A percentile compares a stretch with the other conserved stretches of the same genome.
Evolutionary conservation across 2,888 invertebrate genomes (phyloP).

Genomic region (Spilarctia lutea): DNA sequence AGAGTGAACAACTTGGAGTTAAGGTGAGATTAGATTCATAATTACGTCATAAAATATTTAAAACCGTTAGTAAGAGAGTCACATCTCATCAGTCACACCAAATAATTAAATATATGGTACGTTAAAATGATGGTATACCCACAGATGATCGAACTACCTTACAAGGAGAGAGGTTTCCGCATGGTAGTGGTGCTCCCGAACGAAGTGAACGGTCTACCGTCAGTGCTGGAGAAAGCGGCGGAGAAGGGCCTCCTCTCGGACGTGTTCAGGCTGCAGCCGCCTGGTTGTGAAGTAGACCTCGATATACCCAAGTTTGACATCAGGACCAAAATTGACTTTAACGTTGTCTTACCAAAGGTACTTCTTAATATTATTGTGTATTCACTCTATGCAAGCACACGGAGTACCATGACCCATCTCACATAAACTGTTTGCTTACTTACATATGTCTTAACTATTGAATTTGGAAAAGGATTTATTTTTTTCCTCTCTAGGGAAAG

Average conservation of each 20-base stretch:
- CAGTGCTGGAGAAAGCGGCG: constrained; percentile 60
- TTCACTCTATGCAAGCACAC: neutral
- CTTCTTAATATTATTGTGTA: neutral
- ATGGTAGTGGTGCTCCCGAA: constrained; percentile 69
- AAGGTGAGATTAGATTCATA: constrained; percentile 43
- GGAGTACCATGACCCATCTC: neutral
- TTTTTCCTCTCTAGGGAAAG: no score
- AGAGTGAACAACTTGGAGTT: constrained; percentile 57
- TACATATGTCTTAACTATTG: no score
- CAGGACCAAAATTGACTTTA: constrained; percentile 58
- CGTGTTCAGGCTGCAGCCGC: constrained; percentile 55
- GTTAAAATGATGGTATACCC: constrained; percentile 7
- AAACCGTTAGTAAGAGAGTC: neutral
- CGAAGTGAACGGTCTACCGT: constrained; percentile 61
- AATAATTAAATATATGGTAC: neutral
- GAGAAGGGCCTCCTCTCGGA: constrained; percentile 60
- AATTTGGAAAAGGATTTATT: no score
- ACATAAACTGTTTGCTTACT: neutral
- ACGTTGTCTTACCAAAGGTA: constrained; percentile 65
- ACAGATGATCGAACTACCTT: constrained; percentile 69
- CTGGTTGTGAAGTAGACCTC: constrained; percentile 52
- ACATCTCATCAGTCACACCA: neutral
- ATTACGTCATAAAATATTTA: neutral
- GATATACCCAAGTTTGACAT: constrained; percentile 70
- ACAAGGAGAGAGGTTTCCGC: constrained; percentile 66